Base-by-base conservation (phyloP, 2,113 vertebrate species). In the Urocolius indicus region DNA sequence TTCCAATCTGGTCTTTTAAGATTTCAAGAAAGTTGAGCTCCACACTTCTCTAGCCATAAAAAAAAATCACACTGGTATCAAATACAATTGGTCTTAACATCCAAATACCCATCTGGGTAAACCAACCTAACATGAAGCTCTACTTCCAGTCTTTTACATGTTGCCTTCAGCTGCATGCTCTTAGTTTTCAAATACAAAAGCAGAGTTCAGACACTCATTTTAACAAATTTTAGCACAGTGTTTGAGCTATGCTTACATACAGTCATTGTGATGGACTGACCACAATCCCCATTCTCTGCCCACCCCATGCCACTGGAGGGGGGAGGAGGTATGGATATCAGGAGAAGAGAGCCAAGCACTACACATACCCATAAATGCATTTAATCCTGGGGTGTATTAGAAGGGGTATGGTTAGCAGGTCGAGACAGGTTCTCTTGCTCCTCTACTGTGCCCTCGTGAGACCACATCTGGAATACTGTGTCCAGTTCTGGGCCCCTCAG, bases 71-170 rank as follows among this genome's bases (percentile, higher is more conserved):
- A 29, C 9, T 11, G 66, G 14, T 24, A 69, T 20, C 80, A 83
- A 85, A 69, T 12, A 63, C 0, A 2, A 51, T 0, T 18, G 30
- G 9, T 29, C 26, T 9, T 11, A 68, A 74, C 19, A 69, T 3
- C 7, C 22, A 59, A 65, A 69, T 7, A 36, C 2, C 24, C 5
- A 17, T 46, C 30, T 36, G 54, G 34, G 32, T 23, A 72, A 80
- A 79, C 11, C 21, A 88, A 36, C 9, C 29, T 36, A 32, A 8
- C 8, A 7, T 13, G 61, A 89, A 43, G 29, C 13, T 79, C 43
- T 82, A 5, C 71, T 85, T 82, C 71, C 24, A 68, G 27, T n/a
- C 32, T 59, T 41, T 65, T 26, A 30, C 1, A 1, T 16, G 6
- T 8, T 48, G 20, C 5, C 19, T 87, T 45, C 34, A 65, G 29